phyloP scores from a whole-genome alignment of 1,140 invertebrate species.

The Musca domestica region DNA sequence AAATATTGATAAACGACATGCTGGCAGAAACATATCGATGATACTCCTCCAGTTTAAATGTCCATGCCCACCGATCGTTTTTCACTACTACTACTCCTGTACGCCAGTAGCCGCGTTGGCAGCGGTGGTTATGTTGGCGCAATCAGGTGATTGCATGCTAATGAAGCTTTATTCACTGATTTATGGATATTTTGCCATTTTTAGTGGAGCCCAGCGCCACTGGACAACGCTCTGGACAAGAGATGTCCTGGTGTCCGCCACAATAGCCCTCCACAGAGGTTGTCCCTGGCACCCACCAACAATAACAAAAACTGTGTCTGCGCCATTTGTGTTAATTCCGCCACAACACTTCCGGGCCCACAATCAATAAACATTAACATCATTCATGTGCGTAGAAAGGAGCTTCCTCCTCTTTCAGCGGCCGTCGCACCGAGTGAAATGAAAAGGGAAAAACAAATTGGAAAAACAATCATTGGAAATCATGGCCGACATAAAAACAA shows the following conservation, averaged over 20 bases:
- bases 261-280: too few relatives aligned
- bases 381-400: conserved; percentile 12
- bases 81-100: too few relatives aligned
- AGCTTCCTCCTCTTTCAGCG: neutral
- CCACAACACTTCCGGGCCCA: conserved; percentile 20
- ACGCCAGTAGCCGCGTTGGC: too few relatives aligned
- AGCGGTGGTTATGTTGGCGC: neutral
- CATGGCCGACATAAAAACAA: neutral
- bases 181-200: conserved; percentile 18
- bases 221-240: neutral
- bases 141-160: conserved; percentile 15
- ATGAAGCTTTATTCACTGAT: conserved; percentile 18
- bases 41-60: too few relatives aligned
- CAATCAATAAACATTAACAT: conserved; percentile 18
- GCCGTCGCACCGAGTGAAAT: neutral
- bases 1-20: neutral
- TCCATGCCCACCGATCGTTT: too few relatives aligned
- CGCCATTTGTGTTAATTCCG: conserved; percentile 19
- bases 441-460: neutral
- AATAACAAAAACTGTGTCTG: conserved; percentile 2
- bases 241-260: neutral
- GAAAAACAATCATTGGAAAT: conserved; percentile 12
- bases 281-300: neutral
- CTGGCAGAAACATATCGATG: too few relatives aligned
- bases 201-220: neutral